Base-by-base conservation (phyloP, 2,113 vertebrate species). In the Stigmatopora nigra region DNA sequence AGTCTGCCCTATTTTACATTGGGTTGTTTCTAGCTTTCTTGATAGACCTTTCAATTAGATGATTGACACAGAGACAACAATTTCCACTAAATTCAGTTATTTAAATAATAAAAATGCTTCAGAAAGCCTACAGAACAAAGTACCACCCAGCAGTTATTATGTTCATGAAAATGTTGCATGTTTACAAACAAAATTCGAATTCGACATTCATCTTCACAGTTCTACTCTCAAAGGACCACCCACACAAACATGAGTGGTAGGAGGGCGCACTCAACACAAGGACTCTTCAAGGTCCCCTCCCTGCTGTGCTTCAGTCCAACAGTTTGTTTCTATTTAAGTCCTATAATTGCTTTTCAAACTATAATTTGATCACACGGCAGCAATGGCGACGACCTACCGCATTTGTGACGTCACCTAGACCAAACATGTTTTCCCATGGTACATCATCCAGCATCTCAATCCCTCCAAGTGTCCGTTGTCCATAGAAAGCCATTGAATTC, bases 331-430 rank as follows among this genome's bases (percentile, higher is more conserved):
- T 62, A 41, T n/a, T 58, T 36, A 55, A 52, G n/a, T 15, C 65
- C 14, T 45, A 63, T 73, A 59, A 63, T 48, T 61, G 48, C 13
- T 56, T 62, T 72, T 61, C 11, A 70, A 51, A 60, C 58, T 61
- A 57, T 60, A 45, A 48, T 53, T 49, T 59, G 60, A 59, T 64
- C 17, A 17, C 48, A 51, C 63, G 10, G 19, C 35, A 41, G 44
- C 45, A 53, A 59, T 66, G 64, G 10, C 55, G 41, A 56, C 35
- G 6, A 64, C 72, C 45, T 55, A 57, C 63, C 67, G 44, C 58
- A 38, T 45, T 25, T 46, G 16, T 63, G 64, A 68, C 61, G 62
- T 78, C 68, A 49, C 41, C 25, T 20, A 59, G 25, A 31, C 25
- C 45, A 71, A 70, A 69, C 41, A 59, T 17, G 59, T 38, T 58